phyloP scores from a whole-genome alignment of 2,888 invertebrate species.

The Dasypolia templi region DNA sequence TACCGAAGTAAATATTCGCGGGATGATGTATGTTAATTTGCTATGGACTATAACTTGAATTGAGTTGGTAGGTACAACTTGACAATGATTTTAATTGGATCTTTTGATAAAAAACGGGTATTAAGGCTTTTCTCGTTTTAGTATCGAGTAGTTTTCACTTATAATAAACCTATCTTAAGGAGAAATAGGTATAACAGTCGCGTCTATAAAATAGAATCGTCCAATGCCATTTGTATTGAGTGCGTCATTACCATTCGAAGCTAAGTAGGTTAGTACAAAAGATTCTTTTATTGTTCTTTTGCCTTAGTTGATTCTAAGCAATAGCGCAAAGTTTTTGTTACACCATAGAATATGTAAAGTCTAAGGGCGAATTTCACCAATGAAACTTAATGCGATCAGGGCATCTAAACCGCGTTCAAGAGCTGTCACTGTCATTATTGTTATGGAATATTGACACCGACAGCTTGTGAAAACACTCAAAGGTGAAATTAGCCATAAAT shows the following conservation, averaged over 20 bases:
- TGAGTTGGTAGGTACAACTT: too few species aligned
- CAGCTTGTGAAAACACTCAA: too few species aligned
- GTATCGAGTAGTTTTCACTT: not conserved
- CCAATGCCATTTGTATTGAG: conserved; percentile 38
- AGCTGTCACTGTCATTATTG: too few species aligned
- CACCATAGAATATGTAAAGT: not conserved
- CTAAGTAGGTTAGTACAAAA: conserved; percentile 32
- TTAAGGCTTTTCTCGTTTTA: too few species aligned
- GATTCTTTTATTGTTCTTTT: conserved; percentile 43
- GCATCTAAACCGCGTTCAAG: too few species aligned
- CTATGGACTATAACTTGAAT: too few species aligned
- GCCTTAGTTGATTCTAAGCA: conserved; percentile 35
- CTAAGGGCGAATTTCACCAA: too few species aligned
- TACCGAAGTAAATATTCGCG: not conserved
- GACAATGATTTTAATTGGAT: too few species aligned
- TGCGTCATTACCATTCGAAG: conserved; percentile 26
- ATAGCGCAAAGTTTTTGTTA: not conserved
- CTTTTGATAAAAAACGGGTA: too few species aligned
- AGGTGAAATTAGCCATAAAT: too few species aligned
- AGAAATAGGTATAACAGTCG: not conserved
- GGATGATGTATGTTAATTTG: not conserved
- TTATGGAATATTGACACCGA: too few species aligned
- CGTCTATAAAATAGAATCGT: conserved; percentile 31
- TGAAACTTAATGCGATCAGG: too few species aligned
- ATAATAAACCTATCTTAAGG: not conserved